phyloP scores from a whole-genome alignment of 2,797 vertebrate species.

The Macrochelys suwanniensis region DNA sequence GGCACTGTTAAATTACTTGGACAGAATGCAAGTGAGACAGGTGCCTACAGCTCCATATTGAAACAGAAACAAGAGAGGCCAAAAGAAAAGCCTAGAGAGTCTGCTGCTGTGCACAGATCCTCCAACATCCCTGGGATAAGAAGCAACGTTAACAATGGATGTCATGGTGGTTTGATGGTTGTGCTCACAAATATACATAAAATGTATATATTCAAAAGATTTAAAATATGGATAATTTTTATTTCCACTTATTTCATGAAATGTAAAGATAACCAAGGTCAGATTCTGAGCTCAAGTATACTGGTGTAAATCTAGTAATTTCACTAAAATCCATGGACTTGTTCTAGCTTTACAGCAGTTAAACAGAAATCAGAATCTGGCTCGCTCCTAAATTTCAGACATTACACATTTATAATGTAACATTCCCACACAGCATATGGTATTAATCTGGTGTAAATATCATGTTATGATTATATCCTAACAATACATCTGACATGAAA shows the following conservation, averaged over 20 bases:
- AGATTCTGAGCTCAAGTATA: not conserved
- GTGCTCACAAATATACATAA: not conserved
- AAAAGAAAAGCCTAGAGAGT: not conserved
- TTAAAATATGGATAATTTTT: constrained; percentile 42
- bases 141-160: constrained; percentile 3
- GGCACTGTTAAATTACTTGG: constrained; percentile 61
- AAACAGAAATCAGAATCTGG: constrained; percentile 43
- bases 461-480: constrained; percentile 71
- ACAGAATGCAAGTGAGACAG: constrained; percentile 57
- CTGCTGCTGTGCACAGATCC: not conserved
- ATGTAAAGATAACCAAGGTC: constrained; percentile 31
- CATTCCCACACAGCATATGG: constrained; percentile 78
- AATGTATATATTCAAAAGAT: not conserved
- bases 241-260: constrained; percentile 29
- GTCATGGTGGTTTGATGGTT: not conserved
- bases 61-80: constrained; percentile 58
- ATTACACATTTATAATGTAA: constrained; percentile 74
- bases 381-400: constrained; percentile 59
- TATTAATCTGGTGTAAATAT: constrained; percentile 77
- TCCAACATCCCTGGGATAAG: not conserved
- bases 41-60: constrained; percentile 38
- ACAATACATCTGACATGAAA: constrained; percentile 71
- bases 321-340: constrained; percentile 49
- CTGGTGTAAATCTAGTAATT: constrained; percentile 1
- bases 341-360: constrained; percentile 50